A percentile compares a stretch with the other conserved stretches of the same genome.
These are phyloP conservation scores for Ptychobarbus kaznakovi DNA, from an alignment of 2,797 vertebrate species.

Conservation along the genomic window DNA sequence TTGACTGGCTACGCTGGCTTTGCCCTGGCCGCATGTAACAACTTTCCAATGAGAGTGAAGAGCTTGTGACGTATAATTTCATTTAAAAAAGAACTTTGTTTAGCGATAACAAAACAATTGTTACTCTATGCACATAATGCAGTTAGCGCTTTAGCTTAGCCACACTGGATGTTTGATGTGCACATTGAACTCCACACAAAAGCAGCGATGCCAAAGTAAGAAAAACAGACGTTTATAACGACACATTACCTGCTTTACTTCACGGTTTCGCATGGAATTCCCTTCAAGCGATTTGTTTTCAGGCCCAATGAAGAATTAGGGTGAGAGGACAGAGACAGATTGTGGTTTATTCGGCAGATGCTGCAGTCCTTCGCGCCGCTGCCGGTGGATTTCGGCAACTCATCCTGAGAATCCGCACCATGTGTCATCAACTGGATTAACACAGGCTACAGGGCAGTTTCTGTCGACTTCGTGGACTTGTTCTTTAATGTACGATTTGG, in stretches of 20 bases:
- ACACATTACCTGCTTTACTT: constrained; percentile 28
- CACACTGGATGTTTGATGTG: constrained; percentile 23
- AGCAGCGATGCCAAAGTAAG: neutral
- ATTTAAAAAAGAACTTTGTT: neutral
- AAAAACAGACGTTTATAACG: neutral
- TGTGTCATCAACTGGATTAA: constrained; percentile 35
- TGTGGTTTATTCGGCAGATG: constrained; percentile 55
- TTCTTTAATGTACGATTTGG: neutral
- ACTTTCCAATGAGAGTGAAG: neutral
- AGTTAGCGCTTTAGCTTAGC: constrained; percentile 30
- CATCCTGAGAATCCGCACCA: constrained; percentile 47
- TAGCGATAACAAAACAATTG: neutral
- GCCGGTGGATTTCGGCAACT: constrained; percentile 56
- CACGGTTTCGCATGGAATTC: constrained; percentile 36
- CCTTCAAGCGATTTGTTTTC: neutral
- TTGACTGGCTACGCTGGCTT: neutral
- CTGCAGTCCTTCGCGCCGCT: constrained; percentile 58
- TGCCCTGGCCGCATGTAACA: neutral
- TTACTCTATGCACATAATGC: neutral
- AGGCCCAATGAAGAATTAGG: neutral
- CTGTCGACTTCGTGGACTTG: neutral
- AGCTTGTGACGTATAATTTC: neutral
- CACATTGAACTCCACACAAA: constrained; percentile 45
- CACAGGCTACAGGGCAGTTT: neutral
- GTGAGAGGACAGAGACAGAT: neutral